Evolutionary conservation across 2,113 vertebrate genomes (phyloP).

Genomic region (Pyxicephalus adspersus): DNA sequence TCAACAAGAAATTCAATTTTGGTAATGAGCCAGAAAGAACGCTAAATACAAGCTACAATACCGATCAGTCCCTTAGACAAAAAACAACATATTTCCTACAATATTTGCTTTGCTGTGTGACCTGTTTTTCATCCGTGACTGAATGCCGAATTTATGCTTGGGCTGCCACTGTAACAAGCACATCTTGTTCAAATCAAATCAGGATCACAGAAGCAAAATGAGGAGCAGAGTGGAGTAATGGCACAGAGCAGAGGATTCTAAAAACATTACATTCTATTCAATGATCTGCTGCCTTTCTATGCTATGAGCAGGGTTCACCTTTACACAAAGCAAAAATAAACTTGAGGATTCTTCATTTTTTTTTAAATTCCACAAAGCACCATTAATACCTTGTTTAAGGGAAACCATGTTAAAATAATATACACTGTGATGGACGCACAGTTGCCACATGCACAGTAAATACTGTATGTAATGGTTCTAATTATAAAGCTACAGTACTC

Average conservation of each 20-base stretch:
- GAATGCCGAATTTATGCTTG: conserved; percentile 47
- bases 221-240: conserved; percentile 8
- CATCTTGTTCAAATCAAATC: conserved; percentile 53
- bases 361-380: no score
- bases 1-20: conserved; percentile 23
- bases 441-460: background rate
- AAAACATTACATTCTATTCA: conserved; percentile 9
- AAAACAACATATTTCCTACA: conserved; percentile 30
- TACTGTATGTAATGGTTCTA: background rate
- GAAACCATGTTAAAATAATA: background rate
- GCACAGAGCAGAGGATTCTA: background rate
- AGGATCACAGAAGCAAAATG: conserved; percentile 42
- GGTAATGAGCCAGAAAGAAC: conserved; percentile 50
- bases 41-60: conserved; percentile 19
- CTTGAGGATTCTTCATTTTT: no score
- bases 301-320: background rate
- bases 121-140: conserved; percentile 56
- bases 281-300: background rate
- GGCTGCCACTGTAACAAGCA: conserved; percentile 50
- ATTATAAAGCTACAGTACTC: background rate
- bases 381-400: no score
- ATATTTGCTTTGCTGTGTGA: conserved; percentile 48
- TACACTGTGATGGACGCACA: background rate
- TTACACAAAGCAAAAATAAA: background rate
- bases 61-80: background rate